Evolutionary conservation across 2,797 vertebrate genomes (phyloP).

Genomic region (Trachurus trachurus): DNA sequence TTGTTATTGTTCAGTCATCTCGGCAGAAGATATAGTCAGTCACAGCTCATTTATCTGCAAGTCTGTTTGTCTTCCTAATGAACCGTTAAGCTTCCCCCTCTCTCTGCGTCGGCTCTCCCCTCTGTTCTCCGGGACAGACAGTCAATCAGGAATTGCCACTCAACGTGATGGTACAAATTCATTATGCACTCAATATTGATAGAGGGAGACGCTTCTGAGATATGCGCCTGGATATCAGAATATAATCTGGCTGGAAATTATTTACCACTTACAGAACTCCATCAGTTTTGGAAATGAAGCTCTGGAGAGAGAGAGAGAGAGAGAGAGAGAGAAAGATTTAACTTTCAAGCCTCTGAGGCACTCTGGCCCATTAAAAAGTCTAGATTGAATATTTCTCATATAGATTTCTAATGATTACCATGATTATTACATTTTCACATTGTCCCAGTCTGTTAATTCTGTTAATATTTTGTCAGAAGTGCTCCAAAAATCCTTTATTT

Average conservation of each 20-base stretch:
- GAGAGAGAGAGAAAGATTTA: constrained; percentile 23
- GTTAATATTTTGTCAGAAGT: background rate
- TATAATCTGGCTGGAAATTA: constrained; percentile 39
- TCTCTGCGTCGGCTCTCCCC: constrained; percentile 11
- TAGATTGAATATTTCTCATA: constrained; percentile 29
- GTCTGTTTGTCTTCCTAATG: constrained; percentile 56
- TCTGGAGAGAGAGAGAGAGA: constrained; percentile 20
- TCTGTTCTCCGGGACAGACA: constrained; percentile 1
- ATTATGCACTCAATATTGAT: constrained; percentile 34
- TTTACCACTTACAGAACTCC: constrained; percentile 42
- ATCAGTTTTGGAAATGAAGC: constrained; percentile 28
- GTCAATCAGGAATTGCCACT: constrained; percentile 36
- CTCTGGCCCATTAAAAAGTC: background rate
- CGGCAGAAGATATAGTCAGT: constrained; percentile 36
- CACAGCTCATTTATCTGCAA: constrained; percentile 38
- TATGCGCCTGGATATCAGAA: constrained; percentile 18
- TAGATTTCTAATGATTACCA: constrained; percentile 2
- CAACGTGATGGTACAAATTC: constrained; percentile 18
- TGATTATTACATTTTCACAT: constrained; percentile 2
- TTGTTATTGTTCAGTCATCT: constrained; percentile 40
- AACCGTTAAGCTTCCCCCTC: constrained; percentile 23
- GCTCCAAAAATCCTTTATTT: background rate
- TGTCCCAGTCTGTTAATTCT: constrained; percentile 6
- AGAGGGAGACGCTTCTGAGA: constrained; percentile 14
- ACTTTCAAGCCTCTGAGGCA: background rate